Evolutionary conservation across 2,888 invertebrate genomes (phyloP), one percentile per base, ranked within the genome.

Genomic region (Hymenopus coronatus): DNA sequence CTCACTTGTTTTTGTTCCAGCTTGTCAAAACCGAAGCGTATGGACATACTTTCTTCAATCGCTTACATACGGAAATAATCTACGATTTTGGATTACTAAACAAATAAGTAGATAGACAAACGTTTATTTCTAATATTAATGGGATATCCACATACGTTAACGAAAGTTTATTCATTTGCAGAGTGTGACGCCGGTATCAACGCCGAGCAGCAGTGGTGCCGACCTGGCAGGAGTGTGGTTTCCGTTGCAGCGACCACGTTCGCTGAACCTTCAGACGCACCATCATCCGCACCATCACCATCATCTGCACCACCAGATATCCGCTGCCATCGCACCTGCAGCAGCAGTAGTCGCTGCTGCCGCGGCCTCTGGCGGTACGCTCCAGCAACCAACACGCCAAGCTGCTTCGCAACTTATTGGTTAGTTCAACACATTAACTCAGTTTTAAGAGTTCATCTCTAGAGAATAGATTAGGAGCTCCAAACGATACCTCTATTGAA

Each of bases 211-310:
- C 81, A 87, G 87, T 28, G 82, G 87, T 82, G 82, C 82, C n/a
- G 87, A 87, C 40, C 54, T 87, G 40, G 87, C 87, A n/a, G 82
- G 82, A 25, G 81, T 90, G 85, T 96, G 96, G 96, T 95, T 96
- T 83, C 94, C 96, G 8, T 95, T 96, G 1, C 94, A 96, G 84
- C 94, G 96, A 87, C 96, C 96, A 0, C 95, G 95, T 54, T 96
- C 96, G 0, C 94, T 96, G 89, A 96, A 96, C 93, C 94, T 96
- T 91, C 96, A 85, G 82, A 70, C 81, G 15, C 33, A 83, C 27
- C 54, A 70, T 8, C 54, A 70, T 8, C 15, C 25, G 20, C 54
- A 70, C 54, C 54, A 70, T 70, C 54, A 70, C 54, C 54, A 70
- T 25, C 54, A 70, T 70, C 15, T 70, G 54, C 54, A 70, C 54